Base-by-base conservation (phyloP, 2,888 invertebrate species). In the Cantharis lateralis region DNA sequence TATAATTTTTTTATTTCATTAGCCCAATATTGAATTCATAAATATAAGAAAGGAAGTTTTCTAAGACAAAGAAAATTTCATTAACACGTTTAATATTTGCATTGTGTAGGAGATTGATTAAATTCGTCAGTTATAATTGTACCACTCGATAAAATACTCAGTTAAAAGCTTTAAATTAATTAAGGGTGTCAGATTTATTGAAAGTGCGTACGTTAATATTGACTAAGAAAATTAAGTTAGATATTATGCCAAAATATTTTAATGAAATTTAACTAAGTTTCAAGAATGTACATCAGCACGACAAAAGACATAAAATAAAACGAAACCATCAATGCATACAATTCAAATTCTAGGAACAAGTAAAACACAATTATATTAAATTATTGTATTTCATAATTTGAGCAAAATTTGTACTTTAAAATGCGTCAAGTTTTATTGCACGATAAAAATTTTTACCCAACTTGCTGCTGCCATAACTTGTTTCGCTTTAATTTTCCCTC, bases 331-430 rank as follows among this genome's bases (percentile, higher is more conserved):
- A 66, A 66, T 66, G 64, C 15, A 18, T 66, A 66, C 64, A 66
- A 66, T 66, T 20, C 64, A 20, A 72, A 72, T 71, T 75, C 77
- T 77, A 71, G n/a, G n/a, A 48, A 48, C n/a, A 48, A 48, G 48
- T 48, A n/a, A 48, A 48, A 48, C n/a, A 48, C 13, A 48, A 48
- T 48, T 48, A 48, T 48, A 48, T 48, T 48, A 48, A 48, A 48
- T 48, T 48, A 48, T 48, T 48, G n/a, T 48, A 48, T 48, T 48
- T 48, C 48, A n/a, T 48, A 48, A 48, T 48, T 48, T 48, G n/a
- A 48, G 48, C 48, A 1, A 48, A n/a, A 48, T 48, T 48, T 48
- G 1, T 48, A 48, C n/a, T 48, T 48, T 48, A 48, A 32, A 48
- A 48, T 48, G 48, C 48, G 48, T 48, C 48, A 48, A 48, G 48